These are phyloP conservation scores for Macquaria australasica DNA, from an alignment of 2,113 vertebrate species.

Conservation along the genomic window DNA sequence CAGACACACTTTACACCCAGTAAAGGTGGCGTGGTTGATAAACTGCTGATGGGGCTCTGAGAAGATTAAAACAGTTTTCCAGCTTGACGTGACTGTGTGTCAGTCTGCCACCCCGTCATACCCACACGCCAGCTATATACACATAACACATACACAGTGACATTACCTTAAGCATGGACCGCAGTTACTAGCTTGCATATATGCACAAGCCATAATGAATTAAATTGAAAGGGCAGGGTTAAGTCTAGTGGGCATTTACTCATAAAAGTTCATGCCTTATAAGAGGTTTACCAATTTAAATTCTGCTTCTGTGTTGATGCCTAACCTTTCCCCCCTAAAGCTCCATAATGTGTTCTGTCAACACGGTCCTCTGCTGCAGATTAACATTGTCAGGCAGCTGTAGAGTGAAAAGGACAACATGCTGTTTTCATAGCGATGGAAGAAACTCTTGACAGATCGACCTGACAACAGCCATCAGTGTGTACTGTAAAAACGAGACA, in stretches of 20 bases:
- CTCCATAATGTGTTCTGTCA: constrained; percentile 73
- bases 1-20: constrained; percentile 36
- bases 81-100: constrained; percentile 15
- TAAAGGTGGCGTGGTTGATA: constrained; percentile 72
- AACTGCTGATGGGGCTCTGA: constrained; percentile 73
- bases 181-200: constrained; percentile 34
- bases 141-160: constrained; percentile 22
- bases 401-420: constrained; percentile 55
- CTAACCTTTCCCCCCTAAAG: constrained; percentile 72
- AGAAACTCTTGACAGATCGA: constrained; percentile 47
- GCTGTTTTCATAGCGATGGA: constrained; percentile 44
- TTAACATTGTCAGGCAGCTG: constrained; percentile 60
- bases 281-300: constrained; percentile 76
- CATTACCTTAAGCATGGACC: constrained; percentile 31
- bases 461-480: constrained; percentile 21
- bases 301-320: constrained; percentile 67
- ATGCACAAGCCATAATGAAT: constrained; percentile 61
- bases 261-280: constrained; percentile 67
- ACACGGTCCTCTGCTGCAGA: constrained; percentile 58
- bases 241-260: constrained; percentile 59
- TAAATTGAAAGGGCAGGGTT: constrained; percentile 68
- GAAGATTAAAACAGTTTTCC: constrained; percentile 75
- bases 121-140: background rate
- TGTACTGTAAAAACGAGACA: constrained; percentile 20
- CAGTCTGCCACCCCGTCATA: constrained; percentile 20